Base-by-base conservation (phyloP, 2,888 invertebrate genomes). In the Macroteleia sp. region DNA sequence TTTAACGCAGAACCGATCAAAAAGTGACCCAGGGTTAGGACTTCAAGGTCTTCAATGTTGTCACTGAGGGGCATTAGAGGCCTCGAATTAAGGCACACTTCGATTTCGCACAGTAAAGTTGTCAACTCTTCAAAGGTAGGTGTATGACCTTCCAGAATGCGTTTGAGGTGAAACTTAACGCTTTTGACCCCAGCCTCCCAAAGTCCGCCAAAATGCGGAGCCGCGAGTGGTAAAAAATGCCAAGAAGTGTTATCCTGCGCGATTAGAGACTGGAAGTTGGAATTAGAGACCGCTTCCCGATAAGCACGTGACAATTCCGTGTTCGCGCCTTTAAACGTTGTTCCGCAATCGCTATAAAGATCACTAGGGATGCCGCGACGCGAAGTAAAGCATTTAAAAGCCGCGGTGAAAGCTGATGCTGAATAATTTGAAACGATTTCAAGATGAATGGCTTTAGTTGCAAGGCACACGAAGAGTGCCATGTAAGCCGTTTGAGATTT, bases 401-500 rank as follows among this genome's bases (percentile, higher is more conserved):
- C 46, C 8, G 22, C 57, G 1, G 42, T 10, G 22, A 42, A 57
- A 2, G 42, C 36, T 1, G 19, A 1, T 3, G 57, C 14, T 3
- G 57, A 42, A 5, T 73, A 77, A 2, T 59, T 57, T 4, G 19
- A 50, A 0, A 52, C 59, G 0, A 78, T 10, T 3, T 79, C 75
- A 1, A 71, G 9, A 12, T 77, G 61, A 6, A 71, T 56, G 0
- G 71, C 67, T 6, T 39, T 44, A 9, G 54, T 52, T 0, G 48
- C 22, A 9, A 77, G 28, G 14, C 71, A 77, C 0, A 77, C 48
- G 17, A 71, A 71, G 3, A 76, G 0, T 0, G 70, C 42, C 1
- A 70, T 52, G 17, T 52, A 76, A 1, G 20, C 36, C 16, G 57
- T 70, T 0, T 44, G 52, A 0, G 70, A 8, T 25, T 61, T 70